A percentile compares a stretch with the other conserved stretches of the same genome.
These are phyloP conservation scores for Arge pagana DNA, from an alignment of 2,888 invertebrate genomes.

Conservation along the genomic window DNA sequence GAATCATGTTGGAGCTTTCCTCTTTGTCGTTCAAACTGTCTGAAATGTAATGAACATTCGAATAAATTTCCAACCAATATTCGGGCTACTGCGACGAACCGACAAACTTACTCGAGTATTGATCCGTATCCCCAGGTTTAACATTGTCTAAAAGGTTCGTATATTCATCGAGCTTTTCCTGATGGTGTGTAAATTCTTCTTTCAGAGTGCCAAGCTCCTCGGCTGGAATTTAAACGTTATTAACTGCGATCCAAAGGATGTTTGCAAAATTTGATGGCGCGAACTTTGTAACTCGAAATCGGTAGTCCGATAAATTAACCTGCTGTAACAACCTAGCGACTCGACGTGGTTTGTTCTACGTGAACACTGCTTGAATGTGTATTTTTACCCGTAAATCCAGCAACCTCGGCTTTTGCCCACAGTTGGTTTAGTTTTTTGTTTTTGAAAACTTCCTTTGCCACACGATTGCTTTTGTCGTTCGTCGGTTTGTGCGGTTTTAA, in stretches of 20 bases:
- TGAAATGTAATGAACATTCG: slow-evolving; percentile 48
- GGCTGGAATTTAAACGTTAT: slow-evolving; percentile 53
- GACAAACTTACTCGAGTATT: slow-evolving; percentile 67
- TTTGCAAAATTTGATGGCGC: too few relatives aligned
- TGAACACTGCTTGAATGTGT: too few relatives aligned
- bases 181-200: slow-evolving; percentile 90
- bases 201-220: slow-evolving; percentile 81
- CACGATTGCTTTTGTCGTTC: slow-evolving; percentile 53
- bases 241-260: too few relatives aligned
- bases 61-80: background rate
- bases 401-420: slow-evolving; percentile 86
- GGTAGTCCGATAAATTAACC: too few relatives aligned
- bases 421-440: slow-evolving; percentile 88
- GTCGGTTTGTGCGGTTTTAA: slow-evolving; percentile 63
- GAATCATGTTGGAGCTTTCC: slow-evolving; percentile 73
- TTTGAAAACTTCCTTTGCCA: slow-evolving; percentile 76
- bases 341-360: too few relatives aligned
- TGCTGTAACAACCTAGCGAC: too few relatives aligned
- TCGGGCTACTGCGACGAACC: slow-evolving; percentile 19
- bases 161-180: slow-evolving; percentile 91
- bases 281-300: too few relatives aligned
- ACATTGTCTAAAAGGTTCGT: slow-evolving; percentile 77
- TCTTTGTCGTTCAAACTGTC: slow-evolving; percentile 76
- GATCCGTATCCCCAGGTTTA: slow-evolving; percentile 64
- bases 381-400: slow-evolving; percentile 75